Evolutionary conservation across 2,888 invertebrate species (phyloP), one percentile per base, ranked within the genome.

Genomic region (Melieria omissa): DNA sequence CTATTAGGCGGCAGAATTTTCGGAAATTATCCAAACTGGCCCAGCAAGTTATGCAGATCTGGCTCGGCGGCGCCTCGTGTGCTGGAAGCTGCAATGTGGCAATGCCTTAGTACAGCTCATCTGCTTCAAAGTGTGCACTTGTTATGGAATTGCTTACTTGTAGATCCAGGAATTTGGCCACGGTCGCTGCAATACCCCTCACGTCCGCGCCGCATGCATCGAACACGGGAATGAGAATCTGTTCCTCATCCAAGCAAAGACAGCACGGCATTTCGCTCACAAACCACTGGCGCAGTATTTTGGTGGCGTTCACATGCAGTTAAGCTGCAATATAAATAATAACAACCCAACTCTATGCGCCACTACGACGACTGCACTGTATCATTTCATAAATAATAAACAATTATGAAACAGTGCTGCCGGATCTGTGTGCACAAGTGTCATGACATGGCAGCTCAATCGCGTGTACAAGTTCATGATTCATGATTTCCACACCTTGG

Each of bases 181-280:
- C 55, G 10, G 49, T 65, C 1, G 49, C 54, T n/a, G 61, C 71
- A 5, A 71, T 65, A 5, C 65, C 65, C 10, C 54, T 71, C 4
- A 60, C 9, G 52, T 70, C 70, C 2, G 4, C 10, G 5, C 70
- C 70, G 10, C 46, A 29, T 14, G 65, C 65, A 65, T 71, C 71
- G 42, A 61, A 71, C 4, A 71, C 44, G 16, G 71, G 71, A 10
- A 71, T 71, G 10, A 71, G 42, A 55, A 65, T 65, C 45, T 71
- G 55, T 4, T 45, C 44, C 6, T 29, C 55, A 10, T 55, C 45
- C 12, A 71, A 46, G 9, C 71, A 71, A 6, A 71, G 61, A 12
- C 55, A 61, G 46, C 71, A 71, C 14, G 52, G 60, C 71, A 71
- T 71, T 52, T 65, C 46, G 58, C 5, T 16, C 6, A 29, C 12